Percentiles rank a stretch among this genome's conserved stretches.
phyloP scores from a whole-genome alignment of 2,113 vertebrate genomes.

The Candoia aspera region DNA sequence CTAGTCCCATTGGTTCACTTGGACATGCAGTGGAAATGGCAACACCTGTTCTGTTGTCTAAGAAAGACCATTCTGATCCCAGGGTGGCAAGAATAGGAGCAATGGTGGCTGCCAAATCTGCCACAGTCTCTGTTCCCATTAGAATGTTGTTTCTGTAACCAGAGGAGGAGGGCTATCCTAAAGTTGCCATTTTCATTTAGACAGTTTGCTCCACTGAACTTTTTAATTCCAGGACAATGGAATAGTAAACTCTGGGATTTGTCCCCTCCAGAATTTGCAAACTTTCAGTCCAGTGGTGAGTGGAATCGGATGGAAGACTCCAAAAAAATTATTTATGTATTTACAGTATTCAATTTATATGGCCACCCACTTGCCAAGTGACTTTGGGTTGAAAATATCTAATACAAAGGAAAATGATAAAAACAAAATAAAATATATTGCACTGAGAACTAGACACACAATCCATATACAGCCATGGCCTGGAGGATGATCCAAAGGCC shows the following conservation, averaged over 20 bases:
- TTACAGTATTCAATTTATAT: not conserved
- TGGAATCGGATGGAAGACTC: not conserved
- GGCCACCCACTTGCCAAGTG: not conserved
- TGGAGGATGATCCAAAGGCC: not conserved
- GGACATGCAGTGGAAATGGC: not conserved
- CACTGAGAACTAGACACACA: not conserved
- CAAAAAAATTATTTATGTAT: not conserved
- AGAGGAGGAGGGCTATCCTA: not conserved
- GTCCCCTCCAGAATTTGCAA: not conserved
- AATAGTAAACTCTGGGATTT: not conserved
- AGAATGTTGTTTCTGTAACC: not conserved
- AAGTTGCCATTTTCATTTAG: not conserved
- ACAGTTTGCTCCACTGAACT: not conserved
- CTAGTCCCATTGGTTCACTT: not conserved
- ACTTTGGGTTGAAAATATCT: not conserved
- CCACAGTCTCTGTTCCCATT: too few relatives aligned
- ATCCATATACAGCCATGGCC: not conserved
- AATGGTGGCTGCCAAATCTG: not conserved
- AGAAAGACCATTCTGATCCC: not conserved
- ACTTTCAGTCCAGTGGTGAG: not conserved
- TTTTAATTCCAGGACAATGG: not conserved
- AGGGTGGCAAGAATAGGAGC: not conserved
- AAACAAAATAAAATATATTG: not conserved
- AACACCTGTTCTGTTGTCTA: not conserved
- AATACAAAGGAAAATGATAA: not conserved